phyloP scores from a whole-genome alignment of 1,140 invertebrate species.

The Bombus waltoni region DNA sequence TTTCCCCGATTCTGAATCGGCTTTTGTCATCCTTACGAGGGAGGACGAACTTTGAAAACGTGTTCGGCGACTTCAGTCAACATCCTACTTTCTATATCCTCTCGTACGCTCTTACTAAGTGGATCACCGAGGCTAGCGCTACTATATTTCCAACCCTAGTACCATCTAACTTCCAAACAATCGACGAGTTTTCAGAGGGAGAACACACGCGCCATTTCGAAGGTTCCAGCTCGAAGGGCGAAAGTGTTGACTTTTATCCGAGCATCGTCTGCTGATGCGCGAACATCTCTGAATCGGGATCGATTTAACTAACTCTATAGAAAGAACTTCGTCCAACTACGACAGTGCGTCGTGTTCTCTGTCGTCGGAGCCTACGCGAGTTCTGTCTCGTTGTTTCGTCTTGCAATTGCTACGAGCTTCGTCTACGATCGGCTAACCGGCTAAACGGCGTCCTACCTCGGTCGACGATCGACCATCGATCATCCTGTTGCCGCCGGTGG shows the following conservation, averaged over 20 bases:
- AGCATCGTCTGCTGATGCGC: constrained; percentile 19
- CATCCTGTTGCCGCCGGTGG: not conserved
- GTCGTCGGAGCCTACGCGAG: not conserved
- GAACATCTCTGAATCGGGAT: no score
- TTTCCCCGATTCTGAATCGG: not conserved
- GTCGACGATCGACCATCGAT: constrained; percentile 2
- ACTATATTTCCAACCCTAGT: not conserved
- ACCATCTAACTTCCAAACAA: not conserved
- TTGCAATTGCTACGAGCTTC: not conserved
- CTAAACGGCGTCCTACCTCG: not conserved
- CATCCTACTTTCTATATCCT: not conserved
- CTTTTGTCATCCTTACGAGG: not conserved
- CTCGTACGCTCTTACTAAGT: not conserved
- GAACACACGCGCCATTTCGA: not conserved
- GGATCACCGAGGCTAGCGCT: not conserved
- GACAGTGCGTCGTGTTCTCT: constrained; percentile 27
- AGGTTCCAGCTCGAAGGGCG: not conserved
- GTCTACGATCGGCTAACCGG: not conserved
- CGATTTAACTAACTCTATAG: not conserved
- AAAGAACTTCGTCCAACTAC: no score
- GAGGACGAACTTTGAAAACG: not conserved
- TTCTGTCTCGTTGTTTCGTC: not conserved
- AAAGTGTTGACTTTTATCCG: not conserved
- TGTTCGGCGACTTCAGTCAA: not conserved
- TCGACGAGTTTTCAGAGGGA: not conserved